A percentile compares a stretch with the other conserved stretches of the same genome.
These are phyloP conservation scores for Poliocrania exsul DNA, from an alignment of 2,797 vertebrate species.

Conservation along the genomic window DNA sequence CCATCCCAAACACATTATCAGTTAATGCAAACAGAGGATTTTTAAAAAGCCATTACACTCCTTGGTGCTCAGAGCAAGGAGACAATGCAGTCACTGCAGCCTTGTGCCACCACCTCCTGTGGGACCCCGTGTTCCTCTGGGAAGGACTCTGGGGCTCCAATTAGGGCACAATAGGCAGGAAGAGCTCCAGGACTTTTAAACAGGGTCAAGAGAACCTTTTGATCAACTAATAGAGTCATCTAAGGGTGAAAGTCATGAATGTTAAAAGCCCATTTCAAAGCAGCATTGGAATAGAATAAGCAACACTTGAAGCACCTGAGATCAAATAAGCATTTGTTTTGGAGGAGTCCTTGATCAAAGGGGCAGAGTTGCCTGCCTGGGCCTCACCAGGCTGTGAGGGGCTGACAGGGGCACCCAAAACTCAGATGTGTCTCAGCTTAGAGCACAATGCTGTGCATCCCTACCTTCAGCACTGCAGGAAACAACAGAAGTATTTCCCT, in stretches of 20 bases:
- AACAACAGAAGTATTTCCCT: slow-evolving; percentile 70
- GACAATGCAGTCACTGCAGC: not conserved
- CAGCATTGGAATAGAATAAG: not conserved
- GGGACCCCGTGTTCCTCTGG: not conserved
- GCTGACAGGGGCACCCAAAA: not conserved
- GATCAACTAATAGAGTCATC: not conserved
- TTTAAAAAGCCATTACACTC: not conserved
- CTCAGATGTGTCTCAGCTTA: not conserved
- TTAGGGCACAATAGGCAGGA: not conserved
- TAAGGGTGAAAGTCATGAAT: not conserved
- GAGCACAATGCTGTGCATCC: not conserved
- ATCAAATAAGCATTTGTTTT: slow-evolving; percentile 43
- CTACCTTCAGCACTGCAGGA: slow-evolving; percentile 15
- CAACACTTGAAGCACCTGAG: not conserved
- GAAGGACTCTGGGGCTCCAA: not conserved
- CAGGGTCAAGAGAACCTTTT: slow-evolving; percentile 2
- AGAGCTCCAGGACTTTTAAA: not conserved
- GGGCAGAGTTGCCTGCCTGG: not conserved
- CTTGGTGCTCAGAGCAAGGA: not conserved
- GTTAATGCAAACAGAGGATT: slow-evolving; percentile 31
- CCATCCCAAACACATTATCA: slow-evolving; percentile 17
- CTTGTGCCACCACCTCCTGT: not conserved
- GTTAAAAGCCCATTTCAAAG: slow-evolving; percentile 50
- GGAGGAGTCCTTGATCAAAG: not conserved
- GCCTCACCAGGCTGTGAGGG: not conserved